Evolutionary conservation across 2,797 vertebrate genomes (phyloP).

Genomic region (Cuculus canorus): DNA sequence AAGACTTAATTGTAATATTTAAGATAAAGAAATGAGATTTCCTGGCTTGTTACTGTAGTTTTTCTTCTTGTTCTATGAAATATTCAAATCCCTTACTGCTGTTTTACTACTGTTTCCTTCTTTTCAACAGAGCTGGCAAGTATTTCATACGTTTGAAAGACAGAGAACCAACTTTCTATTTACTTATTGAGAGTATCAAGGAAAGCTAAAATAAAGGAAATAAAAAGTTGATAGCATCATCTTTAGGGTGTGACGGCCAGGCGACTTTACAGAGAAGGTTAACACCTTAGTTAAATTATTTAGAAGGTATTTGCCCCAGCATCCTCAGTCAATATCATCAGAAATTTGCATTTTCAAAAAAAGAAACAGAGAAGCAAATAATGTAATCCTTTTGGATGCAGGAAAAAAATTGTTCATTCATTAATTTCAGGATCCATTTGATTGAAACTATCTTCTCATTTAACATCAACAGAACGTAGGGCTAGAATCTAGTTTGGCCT

Average conservation of each 20-base stretch:
- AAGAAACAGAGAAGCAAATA: neutral
- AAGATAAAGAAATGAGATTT: neutral
- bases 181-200: neutral
- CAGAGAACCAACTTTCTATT: neutral
- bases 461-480: neutral
- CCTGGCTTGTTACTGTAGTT: neutral
- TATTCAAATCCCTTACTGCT: neutral
- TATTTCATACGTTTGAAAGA: neutral
- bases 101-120: neutral
- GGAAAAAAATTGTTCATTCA: neutral
- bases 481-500: neutral
- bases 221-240: neutral
- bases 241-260: neutral
- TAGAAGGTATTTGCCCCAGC: neutral
- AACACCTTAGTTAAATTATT: neutral
- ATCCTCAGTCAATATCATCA: neutral
- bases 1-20: neutral
- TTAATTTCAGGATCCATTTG: neutral
- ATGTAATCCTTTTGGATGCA: neutral
- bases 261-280: neutral
- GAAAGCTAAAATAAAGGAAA: neutral
- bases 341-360: neutral
- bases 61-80: neutral
- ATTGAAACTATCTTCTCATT: neutral
- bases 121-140: slow-evolving; percentile 1